Evolutionary conservation across 2,888 invertebrate species (phyloP).

Genomic region (Ctena decussata): DNA sequence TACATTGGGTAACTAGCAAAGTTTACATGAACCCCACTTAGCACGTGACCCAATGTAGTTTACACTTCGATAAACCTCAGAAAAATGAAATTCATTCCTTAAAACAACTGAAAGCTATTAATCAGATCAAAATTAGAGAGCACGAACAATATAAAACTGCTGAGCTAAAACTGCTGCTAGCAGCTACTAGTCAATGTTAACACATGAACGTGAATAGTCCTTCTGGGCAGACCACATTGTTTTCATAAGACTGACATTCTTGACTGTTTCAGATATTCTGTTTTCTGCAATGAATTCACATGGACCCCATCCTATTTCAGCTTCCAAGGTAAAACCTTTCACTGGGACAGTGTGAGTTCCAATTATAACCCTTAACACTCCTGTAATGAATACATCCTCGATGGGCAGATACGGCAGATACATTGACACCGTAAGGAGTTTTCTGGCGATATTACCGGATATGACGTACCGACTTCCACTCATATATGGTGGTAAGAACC

Average conservation of each 20-base stretch:
- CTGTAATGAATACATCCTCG: constrained; percentile 80
- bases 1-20: too few species aligned
- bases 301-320: constrained; percentile 20
- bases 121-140: too few species aligned
- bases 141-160: too few species aligned
- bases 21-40: too few species aligned
- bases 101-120: too few species aligned
- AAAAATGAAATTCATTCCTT: too few species aligned
- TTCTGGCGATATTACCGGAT: constrained; percentile 62
- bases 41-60: too few species aligned
- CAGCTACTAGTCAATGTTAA: too few species aligned
- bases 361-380: constrained; percentile 68
- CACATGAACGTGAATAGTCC: background rate
- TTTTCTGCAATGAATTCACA: constrained; percentile 32
- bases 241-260: constrained; percentile 18
- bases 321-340: constrained; percentile 42
- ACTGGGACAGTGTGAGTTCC: constrained; percentile 35
- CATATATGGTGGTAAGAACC: constrained; percentile 69
- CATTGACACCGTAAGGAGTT: constrained; percentile 65
- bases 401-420: constrained; percentile 72
- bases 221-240: constrained; percentile 39
- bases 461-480: constrained; percentile 75
- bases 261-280: constrained; percentile 38
- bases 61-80: too few species aligned
- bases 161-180: too few species aligned